Percentiles rank a stretch among this genome's conserved stretches.
phyloP scores from a whole-genome alignment of 2,797 vertebrate species.

The Tragopan temminckii region DNA sequence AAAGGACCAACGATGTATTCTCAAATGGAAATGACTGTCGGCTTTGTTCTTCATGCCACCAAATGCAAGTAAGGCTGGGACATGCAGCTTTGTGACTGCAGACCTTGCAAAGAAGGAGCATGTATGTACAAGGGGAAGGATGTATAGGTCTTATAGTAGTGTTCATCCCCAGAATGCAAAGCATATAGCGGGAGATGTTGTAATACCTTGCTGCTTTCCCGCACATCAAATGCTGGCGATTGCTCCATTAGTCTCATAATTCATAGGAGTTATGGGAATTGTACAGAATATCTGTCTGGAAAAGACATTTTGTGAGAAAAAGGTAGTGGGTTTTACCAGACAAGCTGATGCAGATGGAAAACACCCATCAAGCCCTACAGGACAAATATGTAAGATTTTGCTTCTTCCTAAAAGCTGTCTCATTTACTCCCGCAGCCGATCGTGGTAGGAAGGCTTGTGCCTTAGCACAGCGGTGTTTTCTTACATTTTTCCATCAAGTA shows the following conservation, averaged over 20 bases:
- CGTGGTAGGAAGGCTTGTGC: not conserved
- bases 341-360: not conserved
- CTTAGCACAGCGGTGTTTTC: not conserved
- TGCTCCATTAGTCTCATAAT: not conserved
- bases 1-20: not conserved
- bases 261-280: not conserved
- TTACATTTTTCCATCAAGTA: not conserved
- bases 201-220: not conserved
- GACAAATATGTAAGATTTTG: not conserved
- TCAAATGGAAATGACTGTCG: not conserved
- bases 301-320: not conserved
- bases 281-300: not conserved
- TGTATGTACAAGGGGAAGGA: rapidly evolving
- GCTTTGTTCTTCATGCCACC: not conserved
- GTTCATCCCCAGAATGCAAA: not conserved
- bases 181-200: not conserved
- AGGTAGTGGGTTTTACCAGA: not conserved
- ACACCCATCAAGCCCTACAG: not conserved
- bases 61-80: not conserved
- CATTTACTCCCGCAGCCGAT: not conserved
- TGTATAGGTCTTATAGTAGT: rapidly evolving
- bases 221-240: not conserved
- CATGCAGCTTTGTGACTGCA: not conserved
- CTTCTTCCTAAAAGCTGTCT: not conserved
- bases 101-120: not conserved